Percentiles rank a stretch among this genome's conserved stretches.
Conservation (phyloP, 1,140 invertebrate species). For the Drosophila elegans region DNA sequence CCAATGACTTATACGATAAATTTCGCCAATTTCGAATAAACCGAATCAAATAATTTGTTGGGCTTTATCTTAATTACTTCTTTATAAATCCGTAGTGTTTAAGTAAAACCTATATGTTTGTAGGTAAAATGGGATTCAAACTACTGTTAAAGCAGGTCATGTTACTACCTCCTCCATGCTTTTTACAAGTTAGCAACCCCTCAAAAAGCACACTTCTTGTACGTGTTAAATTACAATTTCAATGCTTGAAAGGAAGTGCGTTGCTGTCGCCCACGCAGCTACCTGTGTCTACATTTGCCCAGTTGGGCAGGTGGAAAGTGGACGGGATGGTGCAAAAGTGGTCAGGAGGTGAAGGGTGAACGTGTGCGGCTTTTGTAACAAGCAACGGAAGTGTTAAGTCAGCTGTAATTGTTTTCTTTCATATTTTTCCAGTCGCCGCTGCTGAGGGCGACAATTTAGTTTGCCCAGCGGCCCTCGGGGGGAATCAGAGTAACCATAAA, state of each 20-base stretch:
- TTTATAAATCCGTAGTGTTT: too few relatives aligned
- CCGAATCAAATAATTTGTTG: too few relatives aligned
- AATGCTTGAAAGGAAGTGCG: conserved; percentile 61
- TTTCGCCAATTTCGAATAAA: too few relatives aligned
- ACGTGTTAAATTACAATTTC: conserved; percentile 80
- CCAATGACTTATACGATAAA: too few relatives aligned
- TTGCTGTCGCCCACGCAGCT: conserved; percentile 43
- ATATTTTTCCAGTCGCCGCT: conserved; percentile 60
- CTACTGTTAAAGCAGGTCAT: conserved; percentile 4
- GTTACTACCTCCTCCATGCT: background rate
- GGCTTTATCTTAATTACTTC: too few relatives aligned
- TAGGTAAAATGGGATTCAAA: background rate
- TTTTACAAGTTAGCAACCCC: background rate
- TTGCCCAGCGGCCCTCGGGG: conserved; percentile 28
- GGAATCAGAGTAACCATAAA: conserved; percentile 75
- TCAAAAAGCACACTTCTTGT: conserved; percentile 33
- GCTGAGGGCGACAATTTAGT: conserved; percentile 68
- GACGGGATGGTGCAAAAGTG: background rate
- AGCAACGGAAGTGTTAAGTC: conserved; percentile 82
- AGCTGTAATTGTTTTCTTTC: conserved; percentile 81
- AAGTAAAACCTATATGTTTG: too few relatives aligned
- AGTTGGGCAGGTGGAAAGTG: conserved; percentile 3
- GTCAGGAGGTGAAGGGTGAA: conserved; percentile 35
- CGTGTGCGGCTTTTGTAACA: conserved; percentile 73
- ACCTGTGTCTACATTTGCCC: conserved; percentile 28